phyloP scores from a whole-genome alignment of 2,113 vertebrate species.

The Perca flavescens region DNA sequence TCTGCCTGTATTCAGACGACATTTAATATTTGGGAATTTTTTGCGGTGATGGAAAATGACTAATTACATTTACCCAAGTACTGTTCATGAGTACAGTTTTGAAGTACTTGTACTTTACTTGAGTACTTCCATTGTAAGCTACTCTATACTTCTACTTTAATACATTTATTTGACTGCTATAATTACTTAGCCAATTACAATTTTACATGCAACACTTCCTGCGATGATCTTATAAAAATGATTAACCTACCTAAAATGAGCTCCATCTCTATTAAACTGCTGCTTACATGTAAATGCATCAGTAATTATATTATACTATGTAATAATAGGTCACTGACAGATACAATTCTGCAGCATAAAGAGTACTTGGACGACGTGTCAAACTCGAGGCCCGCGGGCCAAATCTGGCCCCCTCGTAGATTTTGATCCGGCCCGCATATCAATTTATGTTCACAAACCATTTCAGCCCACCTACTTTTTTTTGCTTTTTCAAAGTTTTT shows the following conservation, averaged over 20 bases:
- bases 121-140: neutral
- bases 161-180: neutral
- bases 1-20: neutral
- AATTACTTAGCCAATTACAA: neutral
- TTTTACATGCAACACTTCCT: neutral
- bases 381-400: no score
- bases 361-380: neutral
- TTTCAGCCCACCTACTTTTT: no score
- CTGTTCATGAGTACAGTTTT: neutral
- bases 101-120: neutral
- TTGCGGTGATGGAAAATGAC: neutral
- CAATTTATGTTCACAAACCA: no score
- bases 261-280: neutral
- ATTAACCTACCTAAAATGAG: neutral
- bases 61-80: neutral
- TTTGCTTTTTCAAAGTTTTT: no score
- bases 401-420: no score
- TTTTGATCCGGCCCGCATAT: no score
- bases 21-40: neutral
- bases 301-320: neutral
- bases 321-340: neutral
- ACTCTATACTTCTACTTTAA: neutral
- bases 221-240: neutral
- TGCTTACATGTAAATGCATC: no score
- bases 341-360: neutral